phyloP scores from a whole-genome alignment of 2,888 invertebrate genomes.

The Eutolmus rufibarbis region DNA sequence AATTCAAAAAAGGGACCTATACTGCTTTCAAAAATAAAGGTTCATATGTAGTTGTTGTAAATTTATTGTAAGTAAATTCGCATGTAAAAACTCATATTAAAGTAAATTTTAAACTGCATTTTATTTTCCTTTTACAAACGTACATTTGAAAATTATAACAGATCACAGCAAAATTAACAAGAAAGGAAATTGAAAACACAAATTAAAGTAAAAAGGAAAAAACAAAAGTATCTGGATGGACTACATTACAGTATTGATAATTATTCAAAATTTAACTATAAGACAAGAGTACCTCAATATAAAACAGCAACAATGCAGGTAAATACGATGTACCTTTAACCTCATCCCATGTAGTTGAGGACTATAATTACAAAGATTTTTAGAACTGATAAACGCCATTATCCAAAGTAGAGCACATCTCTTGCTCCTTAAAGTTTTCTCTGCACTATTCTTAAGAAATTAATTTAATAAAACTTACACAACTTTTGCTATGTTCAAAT shows the following conservation, averaged over 20 bases:
- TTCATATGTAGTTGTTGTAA: neutral
- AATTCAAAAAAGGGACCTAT: too few relatives aligned
- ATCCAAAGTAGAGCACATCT: neutral
- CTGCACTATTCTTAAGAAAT: neutral
- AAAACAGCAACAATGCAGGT: neutral
- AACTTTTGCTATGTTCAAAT: neutral
- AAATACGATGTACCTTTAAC: neutral
- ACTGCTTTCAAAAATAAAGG: neutral
- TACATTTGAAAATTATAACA: constrained; percentile 10
- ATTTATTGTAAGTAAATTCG: neutral
- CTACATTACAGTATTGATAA: neutral
- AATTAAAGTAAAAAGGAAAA: neutral
- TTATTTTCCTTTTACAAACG: constrained; percentile 9
- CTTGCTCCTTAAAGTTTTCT: neutral
- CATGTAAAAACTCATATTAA: neutral
- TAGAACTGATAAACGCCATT: neutral
- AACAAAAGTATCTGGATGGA: neutral
- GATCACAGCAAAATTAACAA: constrained; percentile 30
- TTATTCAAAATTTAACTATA: neutral
- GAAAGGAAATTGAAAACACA: neutral
- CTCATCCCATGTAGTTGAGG: neutral
- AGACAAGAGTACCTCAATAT: neutral
- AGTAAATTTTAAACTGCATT: neutral
- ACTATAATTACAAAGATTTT: neutral
- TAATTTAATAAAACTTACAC: neutral